Evolutionary conservation across 2,888 invertebrate species (phyloP).

Genomic region (Chalcosyrphus nemorum): DNA sequence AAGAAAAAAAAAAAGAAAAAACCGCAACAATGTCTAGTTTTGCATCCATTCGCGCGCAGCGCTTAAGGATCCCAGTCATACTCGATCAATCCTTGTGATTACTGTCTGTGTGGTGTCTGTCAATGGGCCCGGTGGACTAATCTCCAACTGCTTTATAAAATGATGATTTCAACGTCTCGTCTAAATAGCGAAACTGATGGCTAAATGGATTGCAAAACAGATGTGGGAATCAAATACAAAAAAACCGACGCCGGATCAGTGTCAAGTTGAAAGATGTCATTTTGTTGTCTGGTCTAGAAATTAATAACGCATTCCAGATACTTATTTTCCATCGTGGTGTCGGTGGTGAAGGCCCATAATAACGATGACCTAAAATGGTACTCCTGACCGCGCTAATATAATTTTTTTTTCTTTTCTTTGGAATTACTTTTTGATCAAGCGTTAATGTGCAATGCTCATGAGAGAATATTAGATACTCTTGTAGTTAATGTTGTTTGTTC

Average conservation of each 20-base stretch:
- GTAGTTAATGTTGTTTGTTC: conserved; percentile 47
- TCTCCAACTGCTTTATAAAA: conserved; percentile 47
- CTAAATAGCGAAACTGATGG: conserved; percentile 26
- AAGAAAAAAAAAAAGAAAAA: not conserved
- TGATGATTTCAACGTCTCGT: conserved; percentile 58
- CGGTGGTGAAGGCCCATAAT: not conserved
- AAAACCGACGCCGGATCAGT: conserved; percentile 55
- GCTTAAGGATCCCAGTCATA: conserved; percentile 59
- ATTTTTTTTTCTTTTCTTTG: conserved; percentile 48
- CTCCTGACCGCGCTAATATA: conserved; percentile 1
- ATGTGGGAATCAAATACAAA: conserved; percentile 14
- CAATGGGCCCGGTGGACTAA: conserved; percentile 42
- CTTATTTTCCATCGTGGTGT: not conserved
- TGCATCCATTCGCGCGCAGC: conserved; percentile 44
- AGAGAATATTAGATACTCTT: not conserved
- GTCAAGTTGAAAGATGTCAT: conserved; percentile 64
- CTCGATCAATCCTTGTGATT: conserved; percentile 72
- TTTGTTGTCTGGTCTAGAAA: conserved; percentile 58
- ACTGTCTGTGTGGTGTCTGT: conserved; percentile 66
- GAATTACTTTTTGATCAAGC: conserved; percentile 43
- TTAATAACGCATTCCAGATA: conserved; percentile 16
- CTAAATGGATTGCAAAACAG: conserved; percentile 18
- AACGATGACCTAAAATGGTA: conserved; percentile 44
- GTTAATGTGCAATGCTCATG: conserved; percentile 39
- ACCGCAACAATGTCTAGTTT: conserved; percentile 54